Conservation (phyloP, 1,140 invertebrate genomes). For the Metaphire vulgaris region DNA sequence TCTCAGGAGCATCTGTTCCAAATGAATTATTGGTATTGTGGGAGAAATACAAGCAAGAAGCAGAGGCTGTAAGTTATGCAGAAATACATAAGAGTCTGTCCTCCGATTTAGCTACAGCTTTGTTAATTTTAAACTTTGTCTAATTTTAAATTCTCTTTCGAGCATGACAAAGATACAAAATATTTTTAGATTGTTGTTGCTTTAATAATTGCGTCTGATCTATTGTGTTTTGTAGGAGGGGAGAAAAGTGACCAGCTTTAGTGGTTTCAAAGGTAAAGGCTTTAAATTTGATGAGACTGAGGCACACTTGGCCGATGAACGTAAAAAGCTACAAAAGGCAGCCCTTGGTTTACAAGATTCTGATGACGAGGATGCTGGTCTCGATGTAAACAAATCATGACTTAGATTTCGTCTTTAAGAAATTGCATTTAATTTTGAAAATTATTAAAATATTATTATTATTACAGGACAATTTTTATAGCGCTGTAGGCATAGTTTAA, state of each 20-base stretch:
- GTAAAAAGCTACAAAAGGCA: constrained; percentile 93
- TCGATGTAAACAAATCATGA: constrained; percentile 59
- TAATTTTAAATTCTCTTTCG: too few species aligned
- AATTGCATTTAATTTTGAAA: too few species aligned
- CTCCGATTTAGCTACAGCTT: too few species aligned
- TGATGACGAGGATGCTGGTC: constrained; percentile 95
- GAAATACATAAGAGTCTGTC: too few species aligned
- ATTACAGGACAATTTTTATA: too few species aligned
- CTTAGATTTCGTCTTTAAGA: too few species aligned
- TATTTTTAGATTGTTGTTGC: too few species aligned
- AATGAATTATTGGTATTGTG: constrained; percentile 70
- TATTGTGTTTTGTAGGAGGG: constrained; percentile 60
- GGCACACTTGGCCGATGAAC: constrained; percentile 82
- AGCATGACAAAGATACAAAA: too few species aligned
- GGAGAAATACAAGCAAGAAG: constrained; percentile 78
- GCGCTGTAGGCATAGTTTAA: too few species aligned
- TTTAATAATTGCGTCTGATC: too few species aligned
- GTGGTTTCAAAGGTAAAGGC: constrained; percentile 91
- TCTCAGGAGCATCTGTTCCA: constrained; percentile 70
- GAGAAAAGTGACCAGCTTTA: constrained; percentile 82
- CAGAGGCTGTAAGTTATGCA: constrained; percentile 74
- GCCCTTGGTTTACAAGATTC: constrained; percentile 89
- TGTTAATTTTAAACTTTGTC: too few species aligned
- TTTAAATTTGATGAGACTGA: constrained; percentile 99
- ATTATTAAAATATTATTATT: too few species aligned